Conservation (phyloP, 2,797 vertebrate species). For the Cheirogaleus major region DNA sequence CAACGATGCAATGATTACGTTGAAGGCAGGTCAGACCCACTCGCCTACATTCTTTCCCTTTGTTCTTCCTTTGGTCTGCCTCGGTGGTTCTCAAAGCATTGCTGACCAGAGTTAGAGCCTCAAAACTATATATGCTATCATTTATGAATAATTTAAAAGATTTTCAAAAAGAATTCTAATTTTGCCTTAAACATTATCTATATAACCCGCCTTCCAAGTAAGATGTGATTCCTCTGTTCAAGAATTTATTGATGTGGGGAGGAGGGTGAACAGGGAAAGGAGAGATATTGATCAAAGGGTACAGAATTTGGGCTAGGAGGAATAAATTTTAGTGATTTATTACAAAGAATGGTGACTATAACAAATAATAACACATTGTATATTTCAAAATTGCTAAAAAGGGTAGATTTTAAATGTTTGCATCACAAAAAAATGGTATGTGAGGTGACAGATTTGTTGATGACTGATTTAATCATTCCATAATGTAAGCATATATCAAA, state of each 20-base stretch:
- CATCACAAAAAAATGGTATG: neutral
- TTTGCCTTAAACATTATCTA: neutral
- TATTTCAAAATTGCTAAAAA: neutral
- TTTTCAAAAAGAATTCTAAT: slow-evolving; percentile 16
- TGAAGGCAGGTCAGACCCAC: neutral
- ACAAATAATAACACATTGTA: neutral
- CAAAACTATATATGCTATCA: neutral
- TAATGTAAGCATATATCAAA: neutral
- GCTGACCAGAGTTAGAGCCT: neutral
- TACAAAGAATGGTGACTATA: neutral
- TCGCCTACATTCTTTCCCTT: neutral
- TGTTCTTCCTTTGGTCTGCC: neutral
- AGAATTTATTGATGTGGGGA: neutral
- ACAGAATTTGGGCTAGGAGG: neutral
- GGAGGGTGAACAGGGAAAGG: neutral
- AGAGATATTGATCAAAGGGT: neutral
- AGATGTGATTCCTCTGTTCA: neutral
- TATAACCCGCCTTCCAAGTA: neutral
- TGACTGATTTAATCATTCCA: neutral
- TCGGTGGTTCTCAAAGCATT: neutral
- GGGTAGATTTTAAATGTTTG: neutral
- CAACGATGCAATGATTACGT: neutral
- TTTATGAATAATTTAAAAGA: neutral
- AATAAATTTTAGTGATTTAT: neutral
- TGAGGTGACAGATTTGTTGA: neutral